Conservation (phyloP, 2,113 vertebrate genomes). For the Etheostoma spectabile region DNA sequence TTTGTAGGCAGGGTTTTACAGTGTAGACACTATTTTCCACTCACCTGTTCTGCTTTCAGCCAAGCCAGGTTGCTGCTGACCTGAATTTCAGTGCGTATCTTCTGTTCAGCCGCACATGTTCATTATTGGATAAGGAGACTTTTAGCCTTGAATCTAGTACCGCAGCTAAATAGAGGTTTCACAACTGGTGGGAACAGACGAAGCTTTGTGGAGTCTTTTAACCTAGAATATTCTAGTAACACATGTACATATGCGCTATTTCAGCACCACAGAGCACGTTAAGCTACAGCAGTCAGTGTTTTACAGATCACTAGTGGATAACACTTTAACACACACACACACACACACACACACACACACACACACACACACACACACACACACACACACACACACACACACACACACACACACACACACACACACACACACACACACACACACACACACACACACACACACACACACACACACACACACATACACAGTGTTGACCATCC, state of each 20-base stretch:
- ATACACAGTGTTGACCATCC: slow-evolving; percentile 43
- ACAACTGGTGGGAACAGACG: slow-evolving; percentile 29
- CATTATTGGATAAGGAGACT: slow-evolving; percentile 39
- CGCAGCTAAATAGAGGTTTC: slow-evolving; percentile 43
- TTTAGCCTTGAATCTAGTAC: slow-evolving; percentile 31
- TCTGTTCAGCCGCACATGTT: slow-evolving; percentile 12
- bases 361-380: slow-evolving; percentile 1
- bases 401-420: slow-evolving; percentile 2
- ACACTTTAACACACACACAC: not conserved
- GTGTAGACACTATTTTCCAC: not conserved
- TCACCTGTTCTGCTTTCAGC: not conserved
- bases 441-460: not conserved
- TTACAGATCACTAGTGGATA: slow-evolving; percentile 22
- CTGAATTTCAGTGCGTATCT: slow-evolving; percentile 24
- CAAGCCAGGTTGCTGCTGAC: slow-evolving; percentile 25
- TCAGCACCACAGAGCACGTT: slow-evolving; percentile 39
- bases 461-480: slow-evolving; percentile 2
- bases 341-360: slow-evolving; percentile 2
- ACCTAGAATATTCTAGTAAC: slow-evolving; percentile 69
- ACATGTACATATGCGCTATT: slow-evolving; percentile 49
- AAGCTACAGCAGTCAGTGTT: slow-evolving; percentile 30
- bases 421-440: not conserved
- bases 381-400: not conserved
- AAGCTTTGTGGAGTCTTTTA: slow-evolving; percentile 46
- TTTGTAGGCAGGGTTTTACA: not conserved